Evolutionary conservation across 2,797 vertebrate genomes (phyloP), one percentile per base, ranked within the genome.

Genomic region (Brachyrhaphis roseni): DNA sequence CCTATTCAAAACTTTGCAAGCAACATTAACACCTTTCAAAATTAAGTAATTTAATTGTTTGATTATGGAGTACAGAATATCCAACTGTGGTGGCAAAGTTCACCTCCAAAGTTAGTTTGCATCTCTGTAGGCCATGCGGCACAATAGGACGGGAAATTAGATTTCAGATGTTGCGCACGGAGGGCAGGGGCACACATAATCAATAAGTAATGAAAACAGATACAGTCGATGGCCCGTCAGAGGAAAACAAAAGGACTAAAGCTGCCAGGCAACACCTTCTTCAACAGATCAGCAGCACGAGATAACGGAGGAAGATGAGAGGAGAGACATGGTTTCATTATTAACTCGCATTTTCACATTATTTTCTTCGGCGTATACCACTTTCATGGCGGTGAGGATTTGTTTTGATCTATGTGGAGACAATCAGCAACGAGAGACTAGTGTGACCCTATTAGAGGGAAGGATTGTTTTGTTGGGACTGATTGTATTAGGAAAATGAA

Each of bases 181-280:
- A 78, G 82, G 79, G 57, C 83, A 80, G 73, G 53, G 8, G 84
- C 86, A 55, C 79, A 78, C 78, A 73, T 82, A 82, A 89, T 90
- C 84, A 59, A 90, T 90, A 62, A 16, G 78, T 47, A 11, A 81
- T 51, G 85, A 83, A 80, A 89, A 86, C 66, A 79, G 81, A 88
- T 78, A 55, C 66, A 31, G 64, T 8, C 74, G 74, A 83, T 78
- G 34, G 78, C 49, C 75, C 47, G 82, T 88, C 81, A 81, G 45
- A 77, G 86, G 85, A 82, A 86, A 89, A 87, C 88, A 84, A 86
- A 91, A 74, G 86, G 84, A 89, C 89, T 84, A 92, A 85, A 13
- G 75, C 74, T 59, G 76, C 68, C 1, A 81, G 83, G 72, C 76
- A 6, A 39, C 59, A 62, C 62, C 82, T 87, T 74, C 75, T 81